phyloP scores from a whole-genome alignment of 2,797 vertebrate genomes.

The Paguma larvata region DNA sequence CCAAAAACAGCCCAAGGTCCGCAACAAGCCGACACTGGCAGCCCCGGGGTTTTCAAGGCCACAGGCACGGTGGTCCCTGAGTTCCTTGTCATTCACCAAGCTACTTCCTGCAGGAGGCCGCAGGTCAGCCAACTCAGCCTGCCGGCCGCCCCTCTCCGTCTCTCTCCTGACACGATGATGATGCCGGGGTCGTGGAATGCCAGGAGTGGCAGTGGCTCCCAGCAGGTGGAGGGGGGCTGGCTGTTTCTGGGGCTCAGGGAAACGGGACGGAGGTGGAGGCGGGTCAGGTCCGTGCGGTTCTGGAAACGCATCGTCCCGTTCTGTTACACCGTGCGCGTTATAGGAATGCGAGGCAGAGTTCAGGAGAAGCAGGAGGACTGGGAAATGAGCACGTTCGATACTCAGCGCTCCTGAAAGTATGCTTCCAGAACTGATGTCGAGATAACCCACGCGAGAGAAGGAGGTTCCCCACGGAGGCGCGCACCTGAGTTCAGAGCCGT shows the following conservation, averaged over 20 bases:
- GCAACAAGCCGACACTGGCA: not conserved
- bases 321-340: not conserved
- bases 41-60: not conserved
- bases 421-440: not conserved
- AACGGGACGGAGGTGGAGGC: not conserved
- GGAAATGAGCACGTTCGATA: not conserved
- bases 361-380: not conserved
- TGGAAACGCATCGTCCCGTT: not conserved
- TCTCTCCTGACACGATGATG: too few species aligned
- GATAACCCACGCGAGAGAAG: not conserved
- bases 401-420: not conserved
- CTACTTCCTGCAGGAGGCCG: not conserved
- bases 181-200: not conserved
- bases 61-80: accelerated
- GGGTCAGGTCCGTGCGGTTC: too few species aligned
- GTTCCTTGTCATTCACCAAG: not conserved
- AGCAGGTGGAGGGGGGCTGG: not conserved
- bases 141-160: not conserved
- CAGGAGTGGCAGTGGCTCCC: not conserved
- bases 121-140: too few species aligned
- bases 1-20: not conserved
- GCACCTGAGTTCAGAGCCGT: not conserved
- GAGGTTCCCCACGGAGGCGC: accelerated
- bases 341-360: not conserved
- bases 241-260: not conserved